Evolutionary conservation across 2,113 vertebrate genomes (phyloP).

Genomic region (Rhipidura dahli): DNA sequence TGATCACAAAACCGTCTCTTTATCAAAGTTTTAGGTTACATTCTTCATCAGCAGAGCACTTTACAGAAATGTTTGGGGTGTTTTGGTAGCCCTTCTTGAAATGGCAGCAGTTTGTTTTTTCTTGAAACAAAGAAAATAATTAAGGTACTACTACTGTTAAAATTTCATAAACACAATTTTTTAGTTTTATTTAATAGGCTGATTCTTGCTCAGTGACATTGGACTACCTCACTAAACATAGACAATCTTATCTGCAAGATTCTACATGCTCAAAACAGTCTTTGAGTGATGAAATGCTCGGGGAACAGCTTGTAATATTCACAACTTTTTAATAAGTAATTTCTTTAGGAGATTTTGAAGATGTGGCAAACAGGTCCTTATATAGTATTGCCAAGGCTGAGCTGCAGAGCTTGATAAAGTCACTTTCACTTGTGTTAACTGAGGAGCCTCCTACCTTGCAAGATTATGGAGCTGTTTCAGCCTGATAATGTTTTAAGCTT

Average conservation of each 20-base stretch:
- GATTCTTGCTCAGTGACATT: not conserved
- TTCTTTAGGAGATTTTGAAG: slow-evolving; percentile 33
- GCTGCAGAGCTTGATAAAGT: slow-evolving; percentile 50
- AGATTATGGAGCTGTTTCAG: slow-evolving; percentile 43
- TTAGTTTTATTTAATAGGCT: not conserved
- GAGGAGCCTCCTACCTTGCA: slow-evolving; percentile 47
- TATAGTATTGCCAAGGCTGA: slow-evolving; percentile 49
- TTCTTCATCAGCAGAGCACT: not conserved
- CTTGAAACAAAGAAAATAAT: not conserved
- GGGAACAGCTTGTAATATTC: slow-evolving; percentile 59
- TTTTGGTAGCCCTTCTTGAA: not conserved
- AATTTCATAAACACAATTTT: not conserved
- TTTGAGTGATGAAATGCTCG: not conserved
- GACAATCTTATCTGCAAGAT: not conserved
- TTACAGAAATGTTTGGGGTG: not conserved
- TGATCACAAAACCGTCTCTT: not conserved
- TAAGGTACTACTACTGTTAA: not conserved
- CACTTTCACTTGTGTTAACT: not conserved
- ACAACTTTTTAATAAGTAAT: slow-evolving; percentile 58
- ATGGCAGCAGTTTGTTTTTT: not conserved
- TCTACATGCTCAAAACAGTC: not conserved
- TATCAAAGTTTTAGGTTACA: not conserved
- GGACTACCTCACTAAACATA: not conserved
- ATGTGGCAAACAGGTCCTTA: slow-evolving; percentile 45
- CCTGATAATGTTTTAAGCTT: slow-evolving; percentile 30